Evolutionary conservation across 2,113 vertebrate genomes (phyloP).

Genomic region (Alligator mississippiensis): DNA sequence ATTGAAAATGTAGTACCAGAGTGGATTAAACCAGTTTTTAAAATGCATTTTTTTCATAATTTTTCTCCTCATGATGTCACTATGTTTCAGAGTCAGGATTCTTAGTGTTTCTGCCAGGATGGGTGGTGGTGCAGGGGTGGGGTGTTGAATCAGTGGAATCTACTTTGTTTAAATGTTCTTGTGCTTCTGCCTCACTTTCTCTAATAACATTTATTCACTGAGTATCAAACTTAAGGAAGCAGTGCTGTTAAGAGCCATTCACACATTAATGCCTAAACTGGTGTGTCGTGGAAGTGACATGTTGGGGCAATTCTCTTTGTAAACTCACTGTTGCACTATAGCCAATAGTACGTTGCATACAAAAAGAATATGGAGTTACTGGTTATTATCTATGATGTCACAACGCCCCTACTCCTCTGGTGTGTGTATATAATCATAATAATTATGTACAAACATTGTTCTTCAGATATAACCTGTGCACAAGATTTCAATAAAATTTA

Average conservation of each 20-base stretch:
- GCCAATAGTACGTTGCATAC: conserved; percentile 29
- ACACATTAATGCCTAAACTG: not conserved
- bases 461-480: not conserved
- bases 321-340: not conserved
- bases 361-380: conserved; percentile 17
- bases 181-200: not conserved
- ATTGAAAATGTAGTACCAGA: not conserved
- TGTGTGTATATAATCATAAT: not conserved
- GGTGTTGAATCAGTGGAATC: too few relatives aligned
- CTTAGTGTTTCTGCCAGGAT: too few relatives aligned
- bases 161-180: not conserved
- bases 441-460: not conserved
- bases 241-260: not conserved
- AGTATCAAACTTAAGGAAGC: conserved; percentile 11
- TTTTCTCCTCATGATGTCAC: not conserved
- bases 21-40: not conserved
- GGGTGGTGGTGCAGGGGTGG: too few relatives aligned
- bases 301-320: not conserved
- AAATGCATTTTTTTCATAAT: not conserved
- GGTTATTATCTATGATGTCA: conserved; percentile 4
- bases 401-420: not conserved
- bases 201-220: not conserved
- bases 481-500: conserved; percentile 2
- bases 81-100: too few relatives aligned
- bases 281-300: too few relatives aligned